Evolutionary conservation across 2,888 invertebrate genomes (phyloP), one percentile per base, ranked within the genome.

Genomic region (Lottia scabra): DNA sequence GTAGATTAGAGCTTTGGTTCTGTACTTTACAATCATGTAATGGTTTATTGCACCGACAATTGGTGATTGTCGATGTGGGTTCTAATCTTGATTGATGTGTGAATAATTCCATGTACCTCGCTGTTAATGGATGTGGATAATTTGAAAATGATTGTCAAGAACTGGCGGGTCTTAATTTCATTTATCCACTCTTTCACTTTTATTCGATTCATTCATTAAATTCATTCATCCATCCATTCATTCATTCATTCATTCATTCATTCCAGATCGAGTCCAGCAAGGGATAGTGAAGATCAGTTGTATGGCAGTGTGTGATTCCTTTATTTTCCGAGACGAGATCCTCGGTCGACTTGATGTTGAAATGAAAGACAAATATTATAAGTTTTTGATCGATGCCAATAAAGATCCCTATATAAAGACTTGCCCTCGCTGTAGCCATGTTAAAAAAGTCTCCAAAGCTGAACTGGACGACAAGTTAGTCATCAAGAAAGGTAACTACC

Each of bases 401-500:
- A 80, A 83, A 44, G 88, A 87, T 74, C 86, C 88, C 0, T 81
- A 80, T 56, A 76, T 84, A 0, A 90, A 90, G 80, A 90, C 90
- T 4, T 90, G 90, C 75, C 90, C 90, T 3, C 76, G 84, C 8
- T 90, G 90, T 78, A 87, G 86, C 67, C 79, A 83, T 71, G 75
- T 87, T 3, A 78, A 78, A 23, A 77, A 68, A 19, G 48, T 56
- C 19, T 19, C n/a, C 56, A 56, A 19, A 19, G 56, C n/a, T 56
- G n/a, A 56, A 56, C 56, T 56, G n/a, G 56, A 56, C 10, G 19
- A 56, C n/a, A 56, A 56, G 15, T 16, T 56, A 19, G 56, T 56
- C 12, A 56, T 19, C n/a, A 56, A 56, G 56, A 56, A 56, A 56
- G 56, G 56, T 56, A 56, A 56, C 6, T 56, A 56, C 6, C 30